Evolutionary conservation across 2,888 invertebrate species (phyloP).

Genomic region (Amaurobius ferox): DNA sequence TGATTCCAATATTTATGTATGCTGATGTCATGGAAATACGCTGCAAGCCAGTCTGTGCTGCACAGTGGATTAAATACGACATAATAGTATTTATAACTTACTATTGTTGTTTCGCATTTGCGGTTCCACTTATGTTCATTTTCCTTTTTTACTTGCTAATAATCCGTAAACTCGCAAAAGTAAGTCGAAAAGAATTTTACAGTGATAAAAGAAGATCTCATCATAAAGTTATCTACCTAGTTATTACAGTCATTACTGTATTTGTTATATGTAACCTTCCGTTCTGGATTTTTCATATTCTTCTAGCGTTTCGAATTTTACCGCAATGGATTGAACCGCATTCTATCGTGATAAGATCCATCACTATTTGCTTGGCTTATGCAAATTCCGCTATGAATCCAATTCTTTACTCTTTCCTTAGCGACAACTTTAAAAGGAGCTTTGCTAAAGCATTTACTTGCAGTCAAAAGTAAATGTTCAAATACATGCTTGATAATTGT

Average conservation of each 20-base stretch:
- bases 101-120: conserved; percentile 90
- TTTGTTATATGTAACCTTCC: conserved; percentile 95
- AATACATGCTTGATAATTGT: too few relatives aligned
- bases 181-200: conserved; percentile 90
- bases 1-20: conserved; percentile 92
- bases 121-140: conserved; percentile 89
- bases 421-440: conserved; percentile 95
- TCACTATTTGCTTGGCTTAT: conserved; percentile 89
- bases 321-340: conserved; percentile 84
- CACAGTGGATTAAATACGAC: conserved; percentile 86
- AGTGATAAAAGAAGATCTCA: conserved; percentile 93
- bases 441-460: conserved; percentile 93
- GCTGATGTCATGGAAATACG: conserved; percentile 81
- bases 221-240: conserved; percentile 91
- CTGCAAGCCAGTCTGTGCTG: conserved; percentile 82
- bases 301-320: conserved; percentile 83
- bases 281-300: conserved; percentile 86
- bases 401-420: conserved; percentile 88
- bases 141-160: conserved; percentile 92
- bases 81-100: conserved; percentile 87
- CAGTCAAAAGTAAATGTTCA: conserved; percentile 90
- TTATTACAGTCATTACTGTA: conserved; percentile 92
- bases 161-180: conserved; percentile 89
- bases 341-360: conserved; percentile 87
- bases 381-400: conserved; percentile 96